Conservation (phyloP, 2,113 vertebrate species). For the Triplophysa siluroides region DNA sequence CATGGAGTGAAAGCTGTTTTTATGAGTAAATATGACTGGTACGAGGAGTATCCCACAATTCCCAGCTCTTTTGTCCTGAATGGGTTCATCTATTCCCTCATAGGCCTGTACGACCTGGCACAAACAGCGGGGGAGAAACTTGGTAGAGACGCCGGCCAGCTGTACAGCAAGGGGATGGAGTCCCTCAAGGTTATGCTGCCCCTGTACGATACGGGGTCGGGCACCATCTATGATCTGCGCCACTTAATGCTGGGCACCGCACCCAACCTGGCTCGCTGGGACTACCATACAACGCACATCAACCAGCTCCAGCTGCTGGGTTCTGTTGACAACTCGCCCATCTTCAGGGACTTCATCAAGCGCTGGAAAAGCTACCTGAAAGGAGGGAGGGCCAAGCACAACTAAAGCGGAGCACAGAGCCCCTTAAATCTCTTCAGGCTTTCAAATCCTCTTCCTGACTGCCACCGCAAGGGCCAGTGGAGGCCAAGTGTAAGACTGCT, state of each 20-base stretch:
- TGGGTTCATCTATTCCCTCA: slow-evolving; percentile 95
- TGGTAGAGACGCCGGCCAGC: slow-evolving; percentile 81
- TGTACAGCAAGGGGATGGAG: slow-evolving; percentile 90
- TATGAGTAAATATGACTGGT: slow-evolving; percentile 95
- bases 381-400: slow-evolving; percentile 95
- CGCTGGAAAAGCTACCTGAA: slow-evolving; percentile 97
- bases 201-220: slow-evolving; percentile 93
- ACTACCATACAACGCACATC: slow-evolving; percentile 99
- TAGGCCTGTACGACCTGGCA: slow-evolving; percentile 91
- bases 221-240: slow-evolving; percentile 94
- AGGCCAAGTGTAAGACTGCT: neutral
- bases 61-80: slow-evolving; percentile 98
- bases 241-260: slow-evolving; percentile 93
- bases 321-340: slow-evolving; percentile 83
- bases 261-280: slow-evolving; percentile 98
- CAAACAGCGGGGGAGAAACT: slow-evolving; percentile 88
- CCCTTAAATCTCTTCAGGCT: neutral
- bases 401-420: slow-evolving; percentile 73
- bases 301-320: slow-evolving; percentile 96
- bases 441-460: neutral
- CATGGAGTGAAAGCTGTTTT: slow-evolving; percentile 93
- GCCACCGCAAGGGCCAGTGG: neutral
- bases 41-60: slow-evolving; percentile 94
- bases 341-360: slow-evolving; percentile 91
- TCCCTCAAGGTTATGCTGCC: slow-evolving; percentile 97